Base-by-base conservation (phyloP, 2,113 vertebrate genomes). In the Caranx ignobilis region DNA sequence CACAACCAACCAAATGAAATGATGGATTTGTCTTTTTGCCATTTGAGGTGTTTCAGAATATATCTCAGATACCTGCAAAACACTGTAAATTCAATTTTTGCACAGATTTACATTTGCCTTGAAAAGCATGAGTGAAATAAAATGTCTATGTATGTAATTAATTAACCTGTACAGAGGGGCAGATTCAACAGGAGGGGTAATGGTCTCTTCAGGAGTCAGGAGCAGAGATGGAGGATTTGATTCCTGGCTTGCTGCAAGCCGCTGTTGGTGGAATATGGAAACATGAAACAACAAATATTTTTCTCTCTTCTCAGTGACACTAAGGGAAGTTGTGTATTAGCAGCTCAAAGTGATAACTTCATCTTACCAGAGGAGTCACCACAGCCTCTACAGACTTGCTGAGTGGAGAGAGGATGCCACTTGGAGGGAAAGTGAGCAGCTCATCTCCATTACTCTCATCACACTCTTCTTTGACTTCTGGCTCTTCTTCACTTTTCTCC, bases 321-420 rank as follows among this genome's bases (percentile, higher is more conserved):
- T 37, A 19, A 56, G 10, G 37, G 15, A 54, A 34, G 1, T n/a
- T 0, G 10, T 13, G 18, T 35, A 13, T n/a, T 0, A 1, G 39
- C 16, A 43, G n/a, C 3, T 57, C n/a, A 26, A n/a, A 16, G 21
- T 32, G 11, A 9, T 32, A 5, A 45, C 11, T 10, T 0, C 2
- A 2, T 0, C 93, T 89, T 75, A 96, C 95, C 90, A 96, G 60
- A 8, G 95, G 95, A 1, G 93, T 95, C 64, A 95, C 93, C 37
- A 88, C 92, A 32, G 94, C 92, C 79, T 96, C 94, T 3, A 95
- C 89, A 7, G 92, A 95, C 85, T 94, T 94, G 84, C 94, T 94
- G 77, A 96, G 94, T 15, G 95, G 95, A 77, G 95, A 96, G 0
- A 96, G 92, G 60, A 96, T 85, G 26, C 91, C 92, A 11, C 87